These are phyloP conservation scores for Zeugodacus cucurbitae DNA, from an alignment of 1,140 invertebrate species.

Conservation along the genomic window DNA sequence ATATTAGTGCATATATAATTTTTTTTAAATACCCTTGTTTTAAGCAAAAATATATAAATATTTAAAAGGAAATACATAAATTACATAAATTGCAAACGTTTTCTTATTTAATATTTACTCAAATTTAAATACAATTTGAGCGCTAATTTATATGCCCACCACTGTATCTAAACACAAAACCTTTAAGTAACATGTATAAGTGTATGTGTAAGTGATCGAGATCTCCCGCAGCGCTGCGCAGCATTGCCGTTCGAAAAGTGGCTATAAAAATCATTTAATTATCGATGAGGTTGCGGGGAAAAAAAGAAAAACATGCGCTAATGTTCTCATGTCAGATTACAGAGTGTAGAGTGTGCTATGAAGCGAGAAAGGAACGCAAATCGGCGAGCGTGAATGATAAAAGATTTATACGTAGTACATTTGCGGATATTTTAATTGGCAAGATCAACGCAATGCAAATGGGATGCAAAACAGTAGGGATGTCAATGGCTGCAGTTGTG, in stretches of 20 bases:
- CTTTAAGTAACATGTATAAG: background rate
- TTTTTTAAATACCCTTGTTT: too few species aligned
- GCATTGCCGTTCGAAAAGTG: background rate
- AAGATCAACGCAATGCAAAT: background rate
- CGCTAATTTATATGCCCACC: background rate
- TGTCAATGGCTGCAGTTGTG: too few species aligned
- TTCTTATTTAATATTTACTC: too few species aligned
- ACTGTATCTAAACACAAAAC: background rate
- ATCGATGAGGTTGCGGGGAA: background rate
- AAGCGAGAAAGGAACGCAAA: background rate
- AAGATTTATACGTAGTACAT: background rate
- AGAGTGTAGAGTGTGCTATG: background rate
- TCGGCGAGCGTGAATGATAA: background rate
- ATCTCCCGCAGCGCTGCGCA: background rate
- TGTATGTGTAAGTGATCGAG: background rate
- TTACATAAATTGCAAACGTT: too few species aligned
- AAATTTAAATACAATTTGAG: too few species aligned
- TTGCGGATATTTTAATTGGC: background rate
- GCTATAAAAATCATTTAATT: conserved; percentile 34
- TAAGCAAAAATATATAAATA: too few species aligned
- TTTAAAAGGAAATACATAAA: too few species aligned
- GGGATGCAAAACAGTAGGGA: background rate
- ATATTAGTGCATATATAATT: too few species aligned
- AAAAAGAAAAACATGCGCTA: background rate
- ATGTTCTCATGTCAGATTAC: background rate